Evolutionary conservation across 2,797 vertebrate genomes (phyloP), one percentile per base, ranked within the genome.

Genomic region (Acrossocheilus fasciatus): DNA sequence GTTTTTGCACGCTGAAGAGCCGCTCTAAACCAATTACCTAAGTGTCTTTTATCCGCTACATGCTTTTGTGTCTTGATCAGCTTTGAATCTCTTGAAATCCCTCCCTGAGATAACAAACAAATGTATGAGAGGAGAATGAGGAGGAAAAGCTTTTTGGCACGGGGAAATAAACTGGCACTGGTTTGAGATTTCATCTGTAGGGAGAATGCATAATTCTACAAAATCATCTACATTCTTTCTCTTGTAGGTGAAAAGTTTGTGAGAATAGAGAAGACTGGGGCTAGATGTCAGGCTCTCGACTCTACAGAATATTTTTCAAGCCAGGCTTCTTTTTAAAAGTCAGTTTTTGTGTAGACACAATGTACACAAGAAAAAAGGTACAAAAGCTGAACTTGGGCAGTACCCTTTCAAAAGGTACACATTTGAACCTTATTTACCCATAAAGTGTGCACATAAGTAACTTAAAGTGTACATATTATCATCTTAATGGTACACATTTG

Each of bases 61-160:
- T 96, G 95, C 95, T 97, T 96, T 96, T 95, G 96, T 95, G 91
- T 92, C 92, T 90, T 97, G 96, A 97, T 97, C 96, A 96, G 96
- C 95, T 97, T 96, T 96, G 95, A 96, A 96, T 96, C 96, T 95
- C 93, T 90, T 92, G 93, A 97, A 97, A 96, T 96, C 96, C 94
- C 92, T 95, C 94, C 95, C 92, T 94, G 95, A 96, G 95, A 97
- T 96, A 96, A 96, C 95, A 96, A 96, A 96, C 95, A 96, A 96
- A 95, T 93, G 92, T 94, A 30, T 96, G 93, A 94, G 90, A 91
- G 93, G 88, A 62, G 88, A 84, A 88, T 84, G 89, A 90, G 89
- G 93, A 93, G 92, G 77, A 73, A 91, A 94, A 92, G 91, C 91
- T 43, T 80, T 91, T 82, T 82, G 70, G 18, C 75, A 39, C 7